Conservation (phyloP, 2,797 vertebrate species). For the Falco naumanni region DNA sequence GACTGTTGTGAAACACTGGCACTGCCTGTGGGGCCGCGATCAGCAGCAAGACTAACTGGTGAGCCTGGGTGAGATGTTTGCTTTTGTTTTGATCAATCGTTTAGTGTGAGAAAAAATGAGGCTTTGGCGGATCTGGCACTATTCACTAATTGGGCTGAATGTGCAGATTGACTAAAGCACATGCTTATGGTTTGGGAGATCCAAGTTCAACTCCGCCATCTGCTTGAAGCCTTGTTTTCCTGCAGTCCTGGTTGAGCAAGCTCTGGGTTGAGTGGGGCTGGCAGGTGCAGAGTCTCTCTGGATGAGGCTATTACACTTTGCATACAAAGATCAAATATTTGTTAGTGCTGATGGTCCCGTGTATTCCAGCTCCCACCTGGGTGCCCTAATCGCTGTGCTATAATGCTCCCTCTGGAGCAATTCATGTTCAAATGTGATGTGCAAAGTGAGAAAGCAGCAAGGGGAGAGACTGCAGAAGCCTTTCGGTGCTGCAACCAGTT, state of each 20-base stretch:
- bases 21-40: conserved; percentile 4
- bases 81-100: conserved; percentile 1
- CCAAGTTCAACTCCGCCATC: conserved; percentile 5
- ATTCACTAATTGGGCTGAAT: conserved; percentile 29
- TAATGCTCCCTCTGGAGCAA: neutral
- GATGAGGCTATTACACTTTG: neutral
- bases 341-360: neutral
- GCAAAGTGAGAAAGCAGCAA: neutral
- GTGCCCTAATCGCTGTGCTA: neutral
- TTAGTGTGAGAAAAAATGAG: neutral
- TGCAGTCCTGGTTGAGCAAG: neutral
- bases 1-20: conserved; percentile 6
- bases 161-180: conserved; percentile 40
- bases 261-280: neutral
- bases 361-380: neutral
- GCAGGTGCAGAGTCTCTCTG: neutral
- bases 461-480: neutral
- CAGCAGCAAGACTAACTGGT: neutral
- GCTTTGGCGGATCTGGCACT: conserved; percentile 12
- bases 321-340: conserved; percentile 32
- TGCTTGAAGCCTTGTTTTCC: neutral
- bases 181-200: conserved; percentile 34
- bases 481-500: neutral
- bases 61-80: conserved; percentile 13
- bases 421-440: accelerated